Conservation (phyloP, 2,888 invertebrate species). For the Reticulitermes lucifugus region DNA sequence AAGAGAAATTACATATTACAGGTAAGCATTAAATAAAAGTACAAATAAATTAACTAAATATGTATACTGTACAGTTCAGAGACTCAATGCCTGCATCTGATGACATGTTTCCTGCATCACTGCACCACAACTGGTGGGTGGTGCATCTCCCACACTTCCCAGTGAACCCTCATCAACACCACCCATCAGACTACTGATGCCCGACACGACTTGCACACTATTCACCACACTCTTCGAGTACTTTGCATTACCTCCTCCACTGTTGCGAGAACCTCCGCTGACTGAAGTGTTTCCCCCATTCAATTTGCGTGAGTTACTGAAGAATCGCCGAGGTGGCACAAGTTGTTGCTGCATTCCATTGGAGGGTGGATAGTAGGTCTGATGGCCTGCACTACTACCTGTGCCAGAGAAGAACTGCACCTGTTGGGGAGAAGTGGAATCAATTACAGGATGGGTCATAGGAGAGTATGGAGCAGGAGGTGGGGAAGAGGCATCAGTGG, state of each 20-base stretch:
- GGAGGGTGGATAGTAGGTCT: slow-evolving; percentile 27
- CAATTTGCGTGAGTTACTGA: slow-evolving; percentile 29
- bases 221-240: slow-evolving; percentile 27
- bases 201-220: not conserved
- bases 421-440: slow-evolving; percentile 41
- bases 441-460: slow-evolving; percentile 37
- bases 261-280: not conserved
- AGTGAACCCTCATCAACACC: slow-evolving; percentile 30
- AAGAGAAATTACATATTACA: not conserved
- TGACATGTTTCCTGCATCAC: slow-evolving; percentile 38
- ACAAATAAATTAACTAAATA: slow-evolving; percentile 4
- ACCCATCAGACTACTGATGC: not conserved
- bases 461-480: slow-evolving; percentile 35
- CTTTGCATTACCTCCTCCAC: slow-evolving; percentile 16
- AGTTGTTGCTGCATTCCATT: slow-evolving; percentile 23
- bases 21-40: not conserved
- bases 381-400: not conserved
- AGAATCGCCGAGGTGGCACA: slow-evolving; percentile 24
- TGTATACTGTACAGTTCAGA: slow-evolving; percentile 12
- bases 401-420: slow-evolving; percentile 34
- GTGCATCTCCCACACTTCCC: slow-evolving; percentile 44
- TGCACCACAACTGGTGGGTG: not conserved
- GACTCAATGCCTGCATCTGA: slow-evolving; percentile 36
- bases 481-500: slow-evolving; percentile 5
- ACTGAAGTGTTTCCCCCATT: not conserved